Evolutionary conservation across 2,113 vertebrate species (phyloP), one percentile per base, ranked within the genome.

Genomic region (Chaetorhynchus papuensis): DNA sequence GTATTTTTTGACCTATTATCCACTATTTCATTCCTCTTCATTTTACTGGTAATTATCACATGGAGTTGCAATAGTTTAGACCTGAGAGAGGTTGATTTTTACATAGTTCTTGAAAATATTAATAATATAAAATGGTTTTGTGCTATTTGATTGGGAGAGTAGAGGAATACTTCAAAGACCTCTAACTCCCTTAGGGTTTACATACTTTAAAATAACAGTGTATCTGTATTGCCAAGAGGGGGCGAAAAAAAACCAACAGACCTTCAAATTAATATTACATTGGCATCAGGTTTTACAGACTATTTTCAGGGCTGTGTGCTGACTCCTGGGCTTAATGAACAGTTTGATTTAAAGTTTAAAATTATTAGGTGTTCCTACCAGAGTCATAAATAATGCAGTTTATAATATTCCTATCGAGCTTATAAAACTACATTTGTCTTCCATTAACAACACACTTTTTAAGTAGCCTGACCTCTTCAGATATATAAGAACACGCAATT

Each of bases 371-470:
- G 91, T 97, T 97, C 94, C 90, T 96, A 95, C 64, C 66, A 89
- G 94, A 96, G 94, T 97, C 90, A 98, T 98, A 98, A 98, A 98
- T 98, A 98, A 98, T 98, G 96, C 90, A 97, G 96, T 97, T 97
- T 97, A 97, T 97, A 98, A 97, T 97, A 98, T 97, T 98, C 95
- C 95, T 96, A 98, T 97, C 28, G n/a, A 97, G 97, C 91, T 68
- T 57, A 96, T 97, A 97, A 98, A 98, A 95, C 96, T 97, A 96
- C 95, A 97, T 98, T 98, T 97, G 97, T 97, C 97, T 98, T 97
- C 97, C 95, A 97, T 98, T 98, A 98, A 97, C 83, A 97, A 96
- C 94, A 92, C 54, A 77, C 90, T 97, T 97, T 97, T 97, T 90
- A 97, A 98, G 97, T 82, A 97, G 94, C 57, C 82, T 98, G 98